phyloP scores from a whole-genome alignment of 2,797 vertebrate species.

The Bovichtus diacanthus region DNA sequence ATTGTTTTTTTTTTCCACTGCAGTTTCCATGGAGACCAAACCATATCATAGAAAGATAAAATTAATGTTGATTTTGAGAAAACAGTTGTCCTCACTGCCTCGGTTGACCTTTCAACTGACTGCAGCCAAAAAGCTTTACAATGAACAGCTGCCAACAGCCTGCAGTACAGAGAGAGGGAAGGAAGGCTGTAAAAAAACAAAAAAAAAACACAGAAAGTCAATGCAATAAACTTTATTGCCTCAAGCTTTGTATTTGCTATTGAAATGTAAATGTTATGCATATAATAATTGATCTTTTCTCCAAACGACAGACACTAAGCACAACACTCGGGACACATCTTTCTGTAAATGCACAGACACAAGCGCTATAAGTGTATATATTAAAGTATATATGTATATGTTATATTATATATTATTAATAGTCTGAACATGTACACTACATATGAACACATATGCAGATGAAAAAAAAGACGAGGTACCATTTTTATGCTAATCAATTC shows the following conservation, averaged over 20 bases:
- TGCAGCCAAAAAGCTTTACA: conserved; percentile 43
- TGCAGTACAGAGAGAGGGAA: conserved; percentile 5
- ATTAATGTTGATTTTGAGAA: conserved; percentile 67
- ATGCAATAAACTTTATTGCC: conserved; percentile 11
- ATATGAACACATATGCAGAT: not conserved
- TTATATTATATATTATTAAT: not conserved
- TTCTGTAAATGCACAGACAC: not conserved
- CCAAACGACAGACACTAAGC: not conserved
- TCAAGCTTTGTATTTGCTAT: conserved; percentile 11
- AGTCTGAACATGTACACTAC: not conserved
- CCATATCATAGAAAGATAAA: conserved; percentile 73
- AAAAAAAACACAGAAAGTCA: conserved; percentile 1
- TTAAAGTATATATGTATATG: too few relatives aligned
- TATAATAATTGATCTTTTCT: conserved; percentile 18
- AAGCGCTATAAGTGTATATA: too few relatives aligned
- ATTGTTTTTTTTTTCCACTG: conserved; percentile 24
- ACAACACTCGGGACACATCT: not conserved
- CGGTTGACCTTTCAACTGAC: conserved; percentile 54
- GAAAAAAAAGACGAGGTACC: not conserved
- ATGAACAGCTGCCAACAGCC: conserved; percentile 46
- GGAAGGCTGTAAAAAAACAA: not conserved
- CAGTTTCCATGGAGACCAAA: conserved; percentile 81
- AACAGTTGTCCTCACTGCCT: conserved; percentile 53
- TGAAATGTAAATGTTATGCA: conserved; percentile 40
- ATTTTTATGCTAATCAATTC: conserved; percentile 9